Percentiles rank a stretch among this genome's conserved stretches.
These are phyloP conservation scores for Noctua janthina DNA, from an alignment of 2,888 invertebrate genomes.

Conservation along the genomic window DNA sequence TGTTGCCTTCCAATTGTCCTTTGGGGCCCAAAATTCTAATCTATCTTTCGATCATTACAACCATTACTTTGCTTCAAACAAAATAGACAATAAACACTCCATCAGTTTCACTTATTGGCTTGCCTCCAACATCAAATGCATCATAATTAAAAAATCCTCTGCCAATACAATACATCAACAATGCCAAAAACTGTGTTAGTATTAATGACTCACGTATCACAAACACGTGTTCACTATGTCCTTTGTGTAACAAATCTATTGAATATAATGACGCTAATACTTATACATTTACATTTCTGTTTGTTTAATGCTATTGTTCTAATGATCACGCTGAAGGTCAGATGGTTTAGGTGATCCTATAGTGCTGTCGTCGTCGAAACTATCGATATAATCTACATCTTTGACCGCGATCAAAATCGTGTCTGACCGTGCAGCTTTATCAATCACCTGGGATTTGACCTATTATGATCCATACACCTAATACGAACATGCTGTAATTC, in stretches of 20 bases:
- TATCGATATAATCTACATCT: neutral
- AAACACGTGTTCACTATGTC: conserved; percentile 87
- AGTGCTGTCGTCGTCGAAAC: neutral
- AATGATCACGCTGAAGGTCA: conserved; percentile 68
- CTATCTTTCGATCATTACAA: neutral
- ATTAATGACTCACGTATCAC: conserved; percentile 89
- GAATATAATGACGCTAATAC: conserved; percentile 68
- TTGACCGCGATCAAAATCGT: neutral
- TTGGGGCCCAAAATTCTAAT: neutral
- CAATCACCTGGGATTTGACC: neutral
- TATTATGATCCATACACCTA: neutral
- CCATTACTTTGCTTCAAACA: conserved; percentile 20
- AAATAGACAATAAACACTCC: conserved; percentile 49
- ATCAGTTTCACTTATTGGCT: conserved; percentile 80
- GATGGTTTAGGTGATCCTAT: conserved; percentile 17
- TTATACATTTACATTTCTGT: conserved; percentile 59
- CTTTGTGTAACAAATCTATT: conserved; percentile 80
- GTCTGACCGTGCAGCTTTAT: neutral
- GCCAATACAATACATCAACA: conserved; percentile 88
- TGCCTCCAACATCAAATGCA: conserved; percentile 80
- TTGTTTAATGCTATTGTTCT: conserved; percentile 65
- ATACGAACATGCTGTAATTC: neutral
- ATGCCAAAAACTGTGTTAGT: conserved; percentile 83
- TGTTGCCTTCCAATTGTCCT: neutral
- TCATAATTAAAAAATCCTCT: conserved; percentile 75